Evolutionary conservation across 2,888 invertebrate species (phyloP), one percentile per base, ranked within the genome.

Genomic region (Agrilus biguttatus): DNA sequence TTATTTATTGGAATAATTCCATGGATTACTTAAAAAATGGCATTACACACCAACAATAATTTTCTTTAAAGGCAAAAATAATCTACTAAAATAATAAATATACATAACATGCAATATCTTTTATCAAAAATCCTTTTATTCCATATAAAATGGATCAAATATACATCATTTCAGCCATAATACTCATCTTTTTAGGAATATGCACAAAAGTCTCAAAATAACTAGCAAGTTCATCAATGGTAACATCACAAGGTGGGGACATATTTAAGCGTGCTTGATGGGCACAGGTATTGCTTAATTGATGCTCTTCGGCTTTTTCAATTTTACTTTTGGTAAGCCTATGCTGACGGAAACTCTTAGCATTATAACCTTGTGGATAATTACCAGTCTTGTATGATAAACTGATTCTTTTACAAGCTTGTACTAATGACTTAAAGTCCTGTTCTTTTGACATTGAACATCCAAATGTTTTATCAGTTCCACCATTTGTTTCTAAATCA

Each of bases 121-220:
- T 21, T 21, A 28, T 28, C 28, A 28, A 28, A 21, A 28, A 28
- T 2, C 2, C 2, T 28, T 10, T 10, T 37, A 40, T 28, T 41
- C 39, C 39, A 23, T 38, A 36, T 34, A 5, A 40, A 40, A 36
- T 12, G n/a, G 14, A 43, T 76, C 74, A 88, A 69, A 90, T 92
- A 64, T 95, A 95, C 93, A 93, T 95, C 91, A 92, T 92, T 72
- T 93, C 92, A 46, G 93, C 93, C 93, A 93, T 93, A 45, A 83
- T 80, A 39, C 92, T 92, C 93, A 95, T 95, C 67, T 95, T 93
- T 69, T 91, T 91, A 51, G 93, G 93, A 72, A 95, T 92, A 73
- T 93, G 87, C 52, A 93, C 88, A 70, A 88, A 81, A 49, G 90
- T 87, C 69, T 95, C 93, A 66, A 95, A 91, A 68, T 95, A 95